Conservation (phyloP, 2,797 vertebrate genomes). For the Paratrypauchen microcephalus region DNA sequence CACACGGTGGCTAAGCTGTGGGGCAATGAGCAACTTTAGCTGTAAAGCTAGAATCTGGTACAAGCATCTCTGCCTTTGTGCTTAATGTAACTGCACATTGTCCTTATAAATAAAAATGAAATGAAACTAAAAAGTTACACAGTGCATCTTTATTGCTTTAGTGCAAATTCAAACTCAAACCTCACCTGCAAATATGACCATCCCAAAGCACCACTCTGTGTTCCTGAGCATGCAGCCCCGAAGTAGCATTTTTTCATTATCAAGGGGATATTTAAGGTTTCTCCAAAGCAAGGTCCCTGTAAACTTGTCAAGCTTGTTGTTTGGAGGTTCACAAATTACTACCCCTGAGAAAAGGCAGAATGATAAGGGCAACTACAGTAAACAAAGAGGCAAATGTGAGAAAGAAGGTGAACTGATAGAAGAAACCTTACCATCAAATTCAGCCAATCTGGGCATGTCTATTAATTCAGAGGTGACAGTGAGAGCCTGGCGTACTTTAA, state of each 20-base stretch:
- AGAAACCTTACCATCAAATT: slow-evolving; percentile 83
- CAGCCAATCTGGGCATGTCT: slow-evolving; percentile 76
- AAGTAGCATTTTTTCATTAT: slow-evolving; percentile 82
- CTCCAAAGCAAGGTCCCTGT: slow-evolving; percentile 80
- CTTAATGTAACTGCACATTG: too few relatives aligned
- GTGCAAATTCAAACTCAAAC: background rate
- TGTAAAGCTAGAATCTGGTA: too few relatives aligned
- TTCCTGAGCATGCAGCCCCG: slow-evolving; percentile 85
- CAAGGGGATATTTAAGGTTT: slow-evolving; percentile 77
- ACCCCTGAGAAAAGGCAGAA: slow-evolving; percentile 65
- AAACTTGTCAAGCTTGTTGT: slow-evolving; percentile 86
- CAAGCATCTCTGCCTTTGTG: too few relatives aligned
- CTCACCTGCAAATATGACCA: slow-evolving; percentile 87
- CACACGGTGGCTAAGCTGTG: too few relatives aligned
- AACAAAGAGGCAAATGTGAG: background rate
- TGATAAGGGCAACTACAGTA: background rate
- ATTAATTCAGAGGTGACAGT: slow-evolving; percentile 83
- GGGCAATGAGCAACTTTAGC: too few relatives aligned
- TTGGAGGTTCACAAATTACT: slow-evolving; percentile 85
- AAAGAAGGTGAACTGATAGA: background rate
- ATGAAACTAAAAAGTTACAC: too few relatives aligned
- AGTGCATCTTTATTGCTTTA: too few relatives aligned
- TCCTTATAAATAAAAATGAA: too few relatives aligned
- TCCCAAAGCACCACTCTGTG: slow-evolving; percentile 86
- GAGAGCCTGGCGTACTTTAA: slow-evolving; percentile 86